Conservation (phyloP, 2,113 vertebrate species). For the Sminthopsis crassicaudata region DNA sequence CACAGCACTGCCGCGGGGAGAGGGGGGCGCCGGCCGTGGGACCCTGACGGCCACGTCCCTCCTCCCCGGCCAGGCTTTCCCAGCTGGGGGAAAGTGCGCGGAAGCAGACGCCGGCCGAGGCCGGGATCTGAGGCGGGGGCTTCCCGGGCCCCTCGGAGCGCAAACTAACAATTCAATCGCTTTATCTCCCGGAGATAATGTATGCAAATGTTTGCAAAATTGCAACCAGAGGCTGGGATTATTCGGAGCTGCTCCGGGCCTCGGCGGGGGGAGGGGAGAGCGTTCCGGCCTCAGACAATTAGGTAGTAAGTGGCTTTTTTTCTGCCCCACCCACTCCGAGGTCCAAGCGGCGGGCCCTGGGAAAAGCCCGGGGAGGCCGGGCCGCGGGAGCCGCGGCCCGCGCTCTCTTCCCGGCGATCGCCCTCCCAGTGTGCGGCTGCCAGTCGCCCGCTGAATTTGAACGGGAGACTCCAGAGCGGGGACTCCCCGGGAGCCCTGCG, state of each 20-base stretch:
- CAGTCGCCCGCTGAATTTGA: not conserved
- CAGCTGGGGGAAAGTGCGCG: too few species aligned
- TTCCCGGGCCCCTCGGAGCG: not conserved
- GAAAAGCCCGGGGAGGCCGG: not conserved
- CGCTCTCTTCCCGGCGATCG: not conserved
- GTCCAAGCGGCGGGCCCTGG: not conserved
- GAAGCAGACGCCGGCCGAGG: too few species aligned
- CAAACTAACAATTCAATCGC: not conserved
- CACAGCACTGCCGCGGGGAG: too few species aligned
- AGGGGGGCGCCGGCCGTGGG: too few species aligned
- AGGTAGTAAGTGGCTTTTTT: not conserved
- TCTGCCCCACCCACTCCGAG: not conserved
- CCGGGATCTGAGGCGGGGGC: not conserved
- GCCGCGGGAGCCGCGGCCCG: not conserved
- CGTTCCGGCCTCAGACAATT: not conserved
- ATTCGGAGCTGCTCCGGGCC: not conserved
- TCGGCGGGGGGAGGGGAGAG: not conserved
- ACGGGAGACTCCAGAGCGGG: not conserved
- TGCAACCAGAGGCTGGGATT: not conserved
- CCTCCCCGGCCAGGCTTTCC: not conserved
- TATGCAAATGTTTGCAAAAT: not conserved
- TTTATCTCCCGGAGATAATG: not conserved
- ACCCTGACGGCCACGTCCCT: too few species aligned
- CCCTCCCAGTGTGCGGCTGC: not conserved
- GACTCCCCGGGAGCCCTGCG: fast-evolving